A percentile compares a stretch with the other conserved stretches of the same genome.
Evolutionary conservation across 2,113 vertebrate genomes (phyloP).

Genomic region (Crotalus helleri): DNA sequence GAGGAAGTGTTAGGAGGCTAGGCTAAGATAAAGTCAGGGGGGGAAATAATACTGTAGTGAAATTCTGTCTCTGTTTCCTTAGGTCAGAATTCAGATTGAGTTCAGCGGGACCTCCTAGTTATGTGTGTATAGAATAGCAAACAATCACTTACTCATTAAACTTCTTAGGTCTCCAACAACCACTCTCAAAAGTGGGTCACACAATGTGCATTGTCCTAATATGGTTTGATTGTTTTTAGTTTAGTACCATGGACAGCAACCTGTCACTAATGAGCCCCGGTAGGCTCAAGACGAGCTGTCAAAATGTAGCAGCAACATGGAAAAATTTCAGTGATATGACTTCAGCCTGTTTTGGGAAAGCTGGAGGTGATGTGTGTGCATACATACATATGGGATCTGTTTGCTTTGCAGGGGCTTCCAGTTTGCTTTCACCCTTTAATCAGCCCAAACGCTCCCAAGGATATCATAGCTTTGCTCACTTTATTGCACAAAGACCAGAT

Average conservation of each 20-base stretch:
- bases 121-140: not conserved
- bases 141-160: not conserved
- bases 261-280: not conserved
- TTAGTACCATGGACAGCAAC: not conserved
- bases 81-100: not conserved
- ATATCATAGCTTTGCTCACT: not conserved
- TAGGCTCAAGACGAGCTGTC: not conserved
- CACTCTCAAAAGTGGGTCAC: not conserved
- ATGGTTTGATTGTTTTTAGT: not conserved
- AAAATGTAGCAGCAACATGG: not conserved
- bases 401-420: not conserved
- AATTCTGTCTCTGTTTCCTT: not conserved
- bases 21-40: not conserved
- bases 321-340: not conserved
- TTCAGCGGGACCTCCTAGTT: not conserved
- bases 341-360: not conserved
- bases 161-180: not conserved
- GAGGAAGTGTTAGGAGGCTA: not conserved
- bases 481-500: not conserved
- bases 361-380: not conserved
- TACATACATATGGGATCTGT: not conserved
- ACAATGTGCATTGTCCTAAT: not conserved
- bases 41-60: not conserved
- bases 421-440: not conserved
- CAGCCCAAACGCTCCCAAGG: not conserved